A percentile compares a stretch with the other conserved stretches of the same genome.
Conservation (phyloP, 30 jellyfish, hydroid and myxozoan genomes). For the Aurelia coerulea region DNA sequence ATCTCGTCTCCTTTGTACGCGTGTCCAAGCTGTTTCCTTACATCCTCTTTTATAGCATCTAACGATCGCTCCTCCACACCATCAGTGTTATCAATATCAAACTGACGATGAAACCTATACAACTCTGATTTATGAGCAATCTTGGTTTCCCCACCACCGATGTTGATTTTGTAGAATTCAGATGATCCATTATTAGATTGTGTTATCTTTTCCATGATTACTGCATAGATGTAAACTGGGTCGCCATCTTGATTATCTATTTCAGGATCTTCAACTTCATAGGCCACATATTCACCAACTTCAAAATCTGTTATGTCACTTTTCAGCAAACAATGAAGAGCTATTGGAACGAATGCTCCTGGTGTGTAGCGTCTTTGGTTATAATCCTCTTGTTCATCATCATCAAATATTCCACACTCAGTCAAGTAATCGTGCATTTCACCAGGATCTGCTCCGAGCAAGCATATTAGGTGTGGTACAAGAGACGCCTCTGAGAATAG, state of each 20-base stretch:
- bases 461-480: not conserved
- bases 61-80: not conserved
- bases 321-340: constrained; percentile 52
- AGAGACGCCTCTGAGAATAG: constrained; percentile 6
- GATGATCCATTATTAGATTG: not conserved
- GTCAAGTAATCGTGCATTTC: constrained; percentile 25
- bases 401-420: constrained; percentile 9
- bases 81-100: constrained; percentile 1
- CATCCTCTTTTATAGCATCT: constrained; percentile 47
- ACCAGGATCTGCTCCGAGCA: not conserved
- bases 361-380: constrained; percentile 14
- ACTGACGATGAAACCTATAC: constrained; percentile 50
- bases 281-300: constrained; percentile 80
- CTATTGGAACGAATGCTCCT: constrained; percentile 80
- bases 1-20: constrained; percentile 17
- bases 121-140: constrained; percentile 32
- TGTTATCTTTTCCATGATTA: constrained; percentile 11
- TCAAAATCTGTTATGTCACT: constrained; percentile 53
- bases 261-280: constrained; percentile 60
- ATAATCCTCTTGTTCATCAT: not conserved
- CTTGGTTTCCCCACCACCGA: constrained; percentile 9
- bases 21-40: constrained; percentile 21
- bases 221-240: constrained; percentile 59
- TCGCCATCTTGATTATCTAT: constrained; percentile 52
- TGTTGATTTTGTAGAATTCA: constrained; percentile 33